A percentile compares a stretch with the other conserved stretches of the same genome.
Evolutionary conservation across 2,888 invertebrate genomes (phyloP).

Genomic region (Deroplatys truncata): DNA sequence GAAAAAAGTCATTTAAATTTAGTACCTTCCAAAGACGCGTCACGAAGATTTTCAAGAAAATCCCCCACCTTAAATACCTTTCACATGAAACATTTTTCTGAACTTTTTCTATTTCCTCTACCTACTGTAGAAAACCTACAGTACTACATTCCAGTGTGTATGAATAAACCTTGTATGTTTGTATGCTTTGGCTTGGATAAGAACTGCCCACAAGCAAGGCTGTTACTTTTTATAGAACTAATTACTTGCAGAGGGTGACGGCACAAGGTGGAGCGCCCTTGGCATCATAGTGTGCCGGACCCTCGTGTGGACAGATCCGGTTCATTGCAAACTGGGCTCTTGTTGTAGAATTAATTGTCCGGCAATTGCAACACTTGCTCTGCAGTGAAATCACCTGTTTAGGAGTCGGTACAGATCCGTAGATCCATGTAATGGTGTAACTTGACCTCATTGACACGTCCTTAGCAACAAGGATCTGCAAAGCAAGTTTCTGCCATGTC

Average conservation of each 20-base stretch:
- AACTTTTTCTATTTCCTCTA: no score
- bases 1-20: no score
- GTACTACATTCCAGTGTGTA: no score
- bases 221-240: not conserved
- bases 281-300: not conserved
- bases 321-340: not conserved
- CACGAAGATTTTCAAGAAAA: no score
- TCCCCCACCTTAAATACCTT: no score
- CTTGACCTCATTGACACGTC: not conserved
- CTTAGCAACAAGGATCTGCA: no score
- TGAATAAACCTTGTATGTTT: not conserved
- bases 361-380: not conserved
- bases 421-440: not conserved
- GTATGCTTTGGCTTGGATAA: not conserved
- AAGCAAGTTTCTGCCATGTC: no score
- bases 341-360: not conserved
- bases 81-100: no score
- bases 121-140: no score
- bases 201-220: not conserved
- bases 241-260: not conserved
- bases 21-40: no score
- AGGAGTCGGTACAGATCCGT: not conserved
- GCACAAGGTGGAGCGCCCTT: no score
- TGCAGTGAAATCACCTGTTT: not conserved
- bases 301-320: not conserved